Conservation (phyloP, 2,113 vertebrate species). For the Probosciger aterrimus region DNA sequence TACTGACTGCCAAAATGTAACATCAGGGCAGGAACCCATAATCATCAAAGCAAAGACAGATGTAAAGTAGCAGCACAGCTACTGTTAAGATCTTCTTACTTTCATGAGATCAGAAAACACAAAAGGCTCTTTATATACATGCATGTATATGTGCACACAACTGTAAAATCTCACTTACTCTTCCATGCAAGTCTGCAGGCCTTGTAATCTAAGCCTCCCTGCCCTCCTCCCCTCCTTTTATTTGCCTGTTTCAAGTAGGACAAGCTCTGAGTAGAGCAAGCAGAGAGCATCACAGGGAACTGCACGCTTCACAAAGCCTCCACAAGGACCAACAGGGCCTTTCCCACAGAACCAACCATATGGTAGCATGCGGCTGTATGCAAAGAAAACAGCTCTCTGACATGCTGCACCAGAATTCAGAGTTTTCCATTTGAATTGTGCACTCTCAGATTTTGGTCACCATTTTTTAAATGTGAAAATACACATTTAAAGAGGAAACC, state of each 20-base stretch:
- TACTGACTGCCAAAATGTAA: not conserved
- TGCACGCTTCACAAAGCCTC: not conserved
- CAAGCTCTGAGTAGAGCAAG: not conserved
- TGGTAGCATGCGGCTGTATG: rapidly evolving
- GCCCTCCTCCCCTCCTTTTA: not conserved
- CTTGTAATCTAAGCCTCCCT: not conserved
- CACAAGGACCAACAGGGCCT: not conserved
- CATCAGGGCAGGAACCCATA: not conserved
- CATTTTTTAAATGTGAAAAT: not conserved
- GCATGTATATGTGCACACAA: not conserved
- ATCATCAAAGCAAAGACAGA: not conserved
- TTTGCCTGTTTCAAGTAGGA: not conserved
- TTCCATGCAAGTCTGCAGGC: not conserved
- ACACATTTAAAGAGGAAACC: not conserved
- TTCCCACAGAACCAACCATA: not conserved
- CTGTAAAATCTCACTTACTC: not conserved
- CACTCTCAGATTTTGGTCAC: not conserved
- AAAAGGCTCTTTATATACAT: not conserved
- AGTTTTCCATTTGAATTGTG: not conserved
- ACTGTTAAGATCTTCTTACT: not conserved
- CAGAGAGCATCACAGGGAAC: not conserved
- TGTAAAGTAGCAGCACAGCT: not conserved
- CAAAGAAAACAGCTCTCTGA: not conserved
- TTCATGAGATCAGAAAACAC: not conserved
- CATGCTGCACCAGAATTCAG: not conserved